Evolutionary conservation across 2,888 invertebrate genomes (phyloP), one percentile per base, ranked within the genome.

Genomic region (Microctonus brassicae): DNA sequence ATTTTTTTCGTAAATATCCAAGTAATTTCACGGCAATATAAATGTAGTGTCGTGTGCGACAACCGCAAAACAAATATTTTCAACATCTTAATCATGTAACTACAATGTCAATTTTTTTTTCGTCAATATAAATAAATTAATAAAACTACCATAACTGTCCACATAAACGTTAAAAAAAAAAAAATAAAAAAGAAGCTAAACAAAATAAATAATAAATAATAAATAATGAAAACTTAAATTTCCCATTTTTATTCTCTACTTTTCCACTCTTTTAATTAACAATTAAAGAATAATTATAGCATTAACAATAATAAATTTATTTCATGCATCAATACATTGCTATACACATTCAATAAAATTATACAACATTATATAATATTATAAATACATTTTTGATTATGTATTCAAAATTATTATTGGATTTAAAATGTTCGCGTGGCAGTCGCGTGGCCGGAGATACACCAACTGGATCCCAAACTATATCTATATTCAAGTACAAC

Each of bases 371-470:
- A n/a, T n/a, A n/a, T n/a, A n/a, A n/a, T n/a, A n/a, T n/a, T n/a
- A n/a, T n/a, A n/a, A n/a, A n/a, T n/a, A n/a, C n/a, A n/a, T n/a
- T n/a, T n/a, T n/a, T n/a, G n/a, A n/a, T n/a, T 42, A 57, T 66
- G 17, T 47, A 47, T 24, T 36, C 20, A 33, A 36, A 66, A 66
- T 66, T 61, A 61, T 66, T 42, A 71, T 71, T 62, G 61, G 74
- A 70, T 73, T 75, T 72, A 74, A 74, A 64, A 55, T 67, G 73
- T 76, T 74, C 76, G 76, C 75, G 77, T 76, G 76, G 70, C 76
- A 70, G 76, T 76, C 78, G 78, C 77, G 78, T 78, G 78, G 76
- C 77, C 65, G 66, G 55, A 55, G 66, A 66, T 66, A 66, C 66
- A 57, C 36, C 39, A n/a, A 57, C 57, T 52, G 60, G 55, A 42